phyloP scores from a whole-genome alignment of 2,113 vertebrate genomes.

The Chionis minor region DNA sequence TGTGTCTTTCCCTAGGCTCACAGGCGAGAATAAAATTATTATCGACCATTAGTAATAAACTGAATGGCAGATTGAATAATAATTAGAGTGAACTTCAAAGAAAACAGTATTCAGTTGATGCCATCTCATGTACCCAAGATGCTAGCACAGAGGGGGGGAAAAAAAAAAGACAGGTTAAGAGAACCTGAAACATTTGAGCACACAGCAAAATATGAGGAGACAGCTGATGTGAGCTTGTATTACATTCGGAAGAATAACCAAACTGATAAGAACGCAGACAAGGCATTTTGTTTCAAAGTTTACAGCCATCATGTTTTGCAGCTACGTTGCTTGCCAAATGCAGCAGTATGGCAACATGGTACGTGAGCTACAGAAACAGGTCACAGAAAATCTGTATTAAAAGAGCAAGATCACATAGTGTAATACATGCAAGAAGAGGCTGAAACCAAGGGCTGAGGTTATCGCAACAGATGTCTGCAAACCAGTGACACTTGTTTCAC shows the following conservation, averaged over 20 bases:
- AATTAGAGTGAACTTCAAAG: background rate
- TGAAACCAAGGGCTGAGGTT: background rate
- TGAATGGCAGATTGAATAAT: background rate
- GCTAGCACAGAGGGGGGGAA: background rate
- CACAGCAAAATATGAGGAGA: background rate
- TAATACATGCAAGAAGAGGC: background rate
- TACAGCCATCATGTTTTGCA: background rate
- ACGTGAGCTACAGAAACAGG: background rate
- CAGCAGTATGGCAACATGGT: accelerated
- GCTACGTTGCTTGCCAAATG: background rate
- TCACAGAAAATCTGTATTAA: background rate
- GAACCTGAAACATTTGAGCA: background rate
- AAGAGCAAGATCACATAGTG: background rate
- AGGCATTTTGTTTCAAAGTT: background rate
- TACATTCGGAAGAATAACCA: background rate
- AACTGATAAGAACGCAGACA: background rate
- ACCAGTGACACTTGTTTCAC: background rate
- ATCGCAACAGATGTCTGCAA: background rate
- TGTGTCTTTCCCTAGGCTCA: background rate
- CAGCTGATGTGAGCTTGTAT: background rate
- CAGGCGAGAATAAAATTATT: background rate
- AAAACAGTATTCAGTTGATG: background rate
- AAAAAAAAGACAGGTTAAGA: background rate
- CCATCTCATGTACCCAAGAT: background rate
- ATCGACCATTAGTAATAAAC: background rate